phyloP scores from a whole-genome alignment of 1,140 invertebrate genomes.

The Pseudomyrmex concolor region DNA sequence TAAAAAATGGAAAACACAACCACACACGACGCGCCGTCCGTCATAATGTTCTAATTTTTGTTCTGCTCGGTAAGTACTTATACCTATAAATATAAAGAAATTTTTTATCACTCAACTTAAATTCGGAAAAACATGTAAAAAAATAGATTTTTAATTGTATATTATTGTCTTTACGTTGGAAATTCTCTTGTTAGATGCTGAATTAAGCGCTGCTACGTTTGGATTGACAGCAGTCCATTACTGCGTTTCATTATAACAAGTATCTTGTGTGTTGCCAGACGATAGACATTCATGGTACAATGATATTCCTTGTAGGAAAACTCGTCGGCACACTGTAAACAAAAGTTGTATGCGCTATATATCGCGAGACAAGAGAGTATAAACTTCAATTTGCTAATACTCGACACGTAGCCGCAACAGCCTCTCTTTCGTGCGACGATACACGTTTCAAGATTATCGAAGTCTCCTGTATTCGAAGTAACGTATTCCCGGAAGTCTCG shows the following conservation, averaged over 20 bases:
- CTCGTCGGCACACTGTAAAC: slow-evolving; percentile 7
- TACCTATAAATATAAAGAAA: not conserved
- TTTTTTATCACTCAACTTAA: too few species aligned
- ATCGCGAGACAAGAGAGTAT: not conserved
- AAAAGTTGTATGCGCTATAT: not conserved
- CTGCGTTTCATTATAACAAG: slow-evolving; percentile 30
- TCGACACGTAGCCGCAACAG: not conserved
- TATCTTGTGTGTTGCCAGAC: not conserved
- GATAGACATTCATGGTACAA: slow-evolving; percentile 36
- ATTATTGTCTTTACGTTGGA: not conserved
- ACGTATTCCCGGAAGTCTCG: slow-evolving; percentile 49
- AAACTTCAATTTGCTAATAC: slow-evolving; percentile 13
- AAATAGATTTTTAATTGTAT: not conserved
- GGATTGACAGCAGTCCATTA: not conserved
- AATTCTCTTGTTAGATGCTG: not conserved
- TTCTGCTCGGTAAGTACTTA: too few species aligned
- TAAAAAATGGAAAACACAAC: too few species aligned
- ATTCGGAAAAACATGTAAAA: too few species aligned
- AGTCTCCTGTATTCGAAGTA: not conserved
- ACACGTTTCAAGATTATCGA: slow-evolving; percentile 46
- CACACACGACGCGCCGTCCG: too few species aligned
- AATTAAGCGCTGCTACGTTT: slow-evolving; percentile 10
- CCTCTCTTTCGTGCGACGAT: not conserved
- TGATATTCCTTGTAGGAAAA: not conserved
- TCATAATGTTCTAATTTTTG: too few species aligned